Conservation (phyloP, 2,113 vertebrate species). For the Melospiza georgiana region DNA sequence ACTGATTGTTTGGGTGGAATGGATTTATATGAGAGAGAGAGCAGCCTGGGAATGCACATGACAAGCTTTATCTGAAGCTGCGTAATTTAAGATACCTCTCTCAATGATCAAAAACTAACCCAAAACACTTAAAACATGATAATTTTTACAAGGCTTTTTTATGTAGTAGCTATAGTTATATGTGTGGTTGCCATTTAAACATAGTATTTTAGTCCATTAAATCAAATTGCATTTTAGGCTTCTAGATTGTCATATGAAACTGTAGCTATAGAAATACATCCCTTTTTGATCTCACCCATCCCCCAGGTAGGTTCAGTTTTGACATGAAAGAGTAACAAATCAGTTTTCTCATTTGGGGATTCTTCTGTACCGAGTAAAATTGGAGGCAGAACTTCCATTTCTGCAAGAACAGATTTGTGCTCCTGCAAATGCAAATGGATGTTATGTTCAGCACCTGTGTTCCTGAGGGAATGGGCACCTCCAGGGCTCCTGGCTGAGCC, state of each 20-base stretch:
- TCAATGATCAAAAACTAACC: slow-evolving; percentile 37
- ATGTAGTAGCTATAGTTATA: not conserved
- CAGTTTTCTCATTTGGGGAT: not conserved
- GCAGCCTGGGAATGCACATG: not conserved
- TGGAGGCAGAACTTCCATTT: not conserved
- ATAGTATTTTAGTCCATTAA: not conserved
- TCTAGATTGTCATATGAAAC: not conserved
- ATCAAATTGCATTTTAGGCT: not conserved
- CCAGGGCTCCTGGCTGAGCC: rapidly evolving
- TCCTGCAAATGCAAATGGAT: not conserved
- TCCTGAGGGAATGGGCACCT: not conserved
- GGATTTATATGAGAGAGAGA: not conserved
- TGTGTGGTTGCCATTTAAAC: not conserved
- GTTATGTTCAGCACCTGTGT: rapidly evolving
- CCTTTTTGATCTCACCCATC: not conserved
- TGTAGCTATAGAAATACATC: not conserved
- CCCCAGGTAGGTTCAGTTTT: not conserved
- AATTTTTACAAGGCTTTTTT: slow-evolving; percentile 10
- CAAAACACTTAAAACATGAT: not conserved
- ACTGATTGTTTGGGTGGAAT: not conserved
- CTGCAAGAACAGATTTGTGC: not conserved
- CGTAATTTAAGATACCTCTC: slow-evolving; percentile 17
- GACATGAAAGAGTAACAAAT: not conserved
- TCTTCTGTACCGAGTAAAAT: not conserved
- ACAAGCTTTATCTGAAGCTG: slow-evolving; percentile 10